Conservation (phyloP, 2,797 vertebrate species). For the Anguilla megastoma region DNA sequence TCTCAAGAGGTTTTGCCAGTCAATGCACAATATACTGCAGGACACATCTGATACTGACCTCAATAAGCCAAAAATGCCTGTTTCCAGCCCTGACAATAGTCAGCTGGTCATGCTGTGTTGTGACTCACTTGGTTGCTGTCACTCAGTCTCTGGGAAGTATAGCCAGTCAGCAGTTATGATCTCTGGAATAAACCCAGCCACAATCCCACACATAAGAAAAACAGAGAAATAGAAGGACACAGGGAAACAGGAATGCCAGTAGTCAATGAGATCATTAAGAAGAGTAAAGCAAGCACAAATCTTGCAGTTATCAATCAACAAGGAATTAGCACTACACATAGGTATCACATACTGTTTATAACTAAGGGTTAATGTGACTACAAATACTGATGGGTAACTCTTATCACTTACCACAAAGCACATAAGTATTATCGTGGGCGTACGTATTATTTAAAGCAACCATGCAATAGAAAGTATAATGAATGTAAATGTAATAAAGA, state of each 20-base stretch:
- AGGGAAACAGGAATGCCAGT: background rate
- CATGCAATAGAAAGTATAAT: background rate
- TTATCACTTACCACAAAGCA: background rate
- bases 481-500: background rate
- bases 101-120: constrained; percentile 10
- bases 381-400: background rate
- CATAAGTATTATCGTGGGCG: background rate
- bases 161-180: background rate
- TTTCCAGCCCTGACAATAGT: constrained; percentile 5
- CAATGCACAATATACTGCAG: constrained; percentile 20
- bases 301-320: background rate
- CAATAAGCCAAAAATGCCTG: background rate
- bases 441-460: background rate
- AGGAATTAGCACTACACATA: background rate
- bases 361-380: background rate
- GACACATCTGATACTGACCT: constrained; percentile 28
- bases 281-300: background rate
- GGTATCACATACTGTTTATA: background rate
- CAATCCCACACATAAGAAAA: background rate
- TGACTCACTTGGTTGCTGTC: constrained; percentile 36
- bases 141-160: constrained; percentile 17
- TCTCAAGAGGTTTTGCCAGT: constrained; percentile 12
- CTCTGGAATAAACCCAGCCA: constrained; percentile 28
- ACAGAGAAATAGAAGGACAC: background rate
- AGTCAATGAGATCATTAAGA: too few species aligned